A percentile compares a stretch with the other conserved stretches of the same genome.
Evolutionary conservation across 2,888 invertebrate species (phyloP).

Genomic region (Melipona beecheii): DNA sequence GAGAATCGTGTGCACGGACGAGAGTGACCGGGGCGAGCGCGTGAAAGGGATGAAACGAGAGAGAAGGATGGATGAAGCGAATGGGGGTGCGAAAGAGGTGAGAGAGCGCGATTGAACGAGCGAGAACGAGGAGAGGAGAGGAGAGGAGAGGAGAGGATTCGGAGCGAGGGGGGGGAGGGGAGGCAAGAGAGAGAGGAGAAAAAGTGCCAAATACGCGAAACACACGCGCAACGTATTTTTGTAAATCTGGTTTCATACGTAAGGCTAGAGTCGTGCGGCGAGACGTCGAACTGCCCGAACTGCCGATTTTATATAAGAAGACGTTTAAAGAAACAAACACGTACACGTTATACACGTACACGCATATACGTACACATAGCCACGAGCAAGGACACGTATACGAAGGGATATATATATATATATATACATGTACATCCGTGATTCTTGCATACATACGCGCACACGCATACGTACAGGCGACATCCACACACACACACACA

Average conservation of each 20-base stretch:
- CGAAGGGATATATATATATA: neutral
- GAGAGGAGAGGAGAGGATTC: constrained; percentile 61
- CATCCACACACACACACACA: neutral
- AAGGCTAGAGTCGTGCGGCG: constrained; percentile 81
- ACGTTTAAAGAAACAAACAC: constrained; percentile 73
- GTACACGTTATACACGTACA: constrained; percentile 40
- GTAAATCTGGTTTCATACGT: constrained; percentile 84
- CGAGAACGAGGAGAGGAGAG: constrained; percentile 27
- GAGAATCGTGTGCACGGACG: constrained; percentile 14
- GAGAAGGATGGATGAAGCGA: constrained; percentile 1
- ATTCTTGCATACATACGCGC: neutral
- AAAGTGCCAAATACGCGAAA: constrained; percentile 83
- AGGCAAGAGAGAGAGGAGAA: constrained; percentile 65
- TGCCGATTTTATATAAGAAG: constrained; percentile 83
- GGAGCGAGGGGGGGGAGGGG: neutral
- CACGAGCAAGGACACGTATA: neutral
- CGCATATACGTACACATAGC: constrained; percentile 28
- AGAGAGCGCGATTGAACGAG: constrained; percentile 19
- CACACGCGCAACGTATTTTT: constrained; percentile 83
- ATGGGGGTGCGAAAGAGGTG: constrained; percentile 4
- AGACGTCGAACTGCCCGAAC: constrained; percentile 80
- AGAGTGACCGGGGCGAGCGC: neutral
- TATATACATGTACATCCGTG: neutral
- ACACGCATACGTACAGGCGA: neutral
- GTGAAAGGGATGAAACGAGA: neutral